A percentile compares a stretch with the other conserved stretches of the same genome.
Evolutionary conservation across 2,113 vertebrate genomes (phyloP).

Genomic region (Anguilla rostrata): DNA sequence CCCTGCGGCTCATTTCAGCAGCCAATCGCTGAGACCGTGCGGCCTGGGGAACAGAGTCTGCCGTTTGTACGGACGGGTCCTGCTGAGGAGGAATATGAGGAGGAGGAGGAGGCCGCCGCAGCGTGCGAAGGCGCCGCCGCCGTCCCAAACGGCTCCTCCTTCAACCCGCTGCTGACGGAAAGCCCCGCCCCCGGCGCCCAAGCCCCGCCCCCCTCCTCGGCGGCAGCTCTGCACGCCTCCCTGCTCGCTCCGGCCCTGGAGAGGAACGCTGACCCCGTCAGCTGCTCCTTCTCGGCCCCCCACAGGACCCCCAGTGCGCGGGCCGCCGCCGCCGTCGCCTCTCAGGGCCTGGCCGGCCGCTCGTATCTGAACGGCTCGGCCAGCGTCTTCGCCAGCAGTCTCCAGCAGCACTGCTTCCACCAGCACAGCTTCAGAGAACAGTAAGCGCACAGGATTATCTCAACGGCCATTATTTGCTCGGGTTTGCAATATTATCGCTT

Average conservation of each 20-base stretch:
- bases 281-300: not conserved
- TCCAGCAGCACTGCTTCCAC: conserved; percentile 20
- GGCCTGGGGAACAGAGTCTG: not conserved
- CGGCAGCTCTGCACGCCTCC: not conserved
- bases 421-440: conserved; percentile 21
- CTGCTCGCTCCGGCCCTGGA: not conserved
- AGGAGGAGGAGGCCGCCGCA: not conserved
- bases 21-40: not conserved
- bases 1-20: not conserved
- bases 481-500: not conserved
- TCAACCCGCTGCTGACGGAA: not conserved
- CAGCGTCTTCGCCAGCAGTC: not conserved
- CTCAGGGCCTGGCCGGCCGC: not conserved
- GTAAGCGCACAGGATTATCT: conserved; percentile 7
- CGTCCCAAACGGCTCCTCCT: not conserved
- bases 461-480: not conserved
- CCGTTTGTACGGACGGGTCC: not conserved
- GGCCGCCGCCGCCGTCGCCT: not conserved
- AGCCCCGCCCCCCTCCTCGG: not conserved
- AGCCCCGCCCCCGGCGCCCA: not conserved
- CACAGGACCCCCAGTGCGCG: not conserved
- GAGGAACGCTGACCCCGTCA: not conserved
- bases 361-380: not conserved
- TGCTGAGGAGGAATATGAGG: not conserved
- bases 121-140: not conserved